Evolutionary conservation across 2,888 invertebrate species (phyloP).

Genomic region (Pandemis heparana): DNA sequence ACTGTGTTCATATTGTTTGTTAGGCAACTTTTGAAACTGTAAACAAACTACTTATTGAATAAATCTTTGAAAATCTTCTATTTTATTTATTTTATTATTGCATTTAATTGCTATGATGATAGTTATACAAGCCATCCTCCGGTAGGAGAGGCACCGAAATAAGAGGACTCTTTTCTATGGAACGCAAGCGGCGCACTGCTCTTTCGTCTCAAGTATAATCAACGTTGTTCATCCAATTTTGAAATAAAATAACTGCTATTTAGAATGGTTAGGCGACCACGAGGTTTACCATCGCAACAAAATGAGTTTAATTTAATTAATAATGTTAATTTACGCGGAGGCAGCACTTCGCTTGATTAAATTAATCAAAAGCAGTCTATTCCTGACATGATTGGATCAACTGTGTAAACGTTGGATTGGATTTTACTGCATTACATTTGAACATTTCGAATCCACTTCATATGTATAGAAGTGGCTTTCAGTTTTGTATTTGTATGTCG

Average conservation of each 20-base stretch:
- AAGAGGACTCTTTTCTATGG: no score
- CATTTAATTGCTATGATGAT: no score
- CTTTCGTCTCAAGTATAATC: background rate
- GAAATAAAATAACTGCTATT: background rate
- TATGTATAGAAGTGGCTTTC: no score
- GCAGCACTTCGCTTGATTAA: constrained; percentile 2
- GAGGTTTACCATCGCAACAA: background rate
- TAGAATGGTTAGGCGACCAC: background rate
- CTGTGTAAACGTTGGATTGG: background rate
- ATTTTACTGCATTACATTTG: background rate
- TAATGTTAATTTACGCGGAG: background rate
- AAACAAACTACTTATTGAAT: no score
- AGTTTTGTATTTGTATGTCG: no score
- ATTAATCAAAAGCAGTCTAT: constrained; percentile 1
- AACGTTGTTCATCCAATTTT: background rate
- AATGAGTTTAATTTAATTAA: background rate
- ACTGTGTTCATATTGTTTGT: no score
- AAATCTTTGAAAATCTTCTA: no score
- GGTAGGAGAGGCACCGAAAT: no score
- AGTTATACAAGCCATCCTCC: no score
- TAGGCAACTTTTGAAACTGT: no score
- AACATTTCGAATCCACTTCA: background rate
- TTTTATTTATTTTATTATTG: no score
- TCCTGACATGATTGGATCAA: background rate
- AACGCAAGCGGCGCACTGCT: background rate